Percentiles rank a stretch among this genome's conserved stretches.
These are phyloP conservation scores for Pantherophis guttatus DNA, from an alignment of 2,113 vertebrate species.

Conservation along the genomic window DNA sequence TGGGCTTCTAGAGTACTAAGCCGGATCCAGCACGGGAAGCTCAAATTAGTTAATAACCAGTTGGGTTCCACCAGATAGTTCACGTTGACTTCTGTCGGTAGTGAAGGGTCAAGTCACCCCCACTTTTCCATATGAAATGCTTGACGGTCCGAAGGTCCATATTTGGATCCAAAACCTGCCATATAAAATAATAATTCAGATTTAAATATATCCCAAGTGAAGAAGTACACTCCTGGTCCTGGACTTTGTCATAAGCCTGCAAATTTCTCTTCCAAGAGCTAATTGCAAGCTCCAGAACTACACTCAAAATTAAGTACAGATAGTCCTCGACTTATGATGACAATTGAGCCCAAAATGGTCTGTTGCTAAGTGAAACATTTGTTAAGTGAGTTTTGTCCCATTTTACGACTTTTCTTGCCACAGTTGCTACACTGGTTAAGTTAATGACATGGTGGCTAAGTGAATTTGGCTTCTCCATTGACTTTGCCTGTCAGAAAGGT, in stretches of 20 bases:
- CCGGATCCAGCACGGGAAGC: constrained; percentile 67
- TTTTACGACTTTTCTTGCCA: neutral
- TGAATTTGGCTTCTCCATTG: neutral
- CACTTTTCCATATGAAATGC: constrained; percentile 98
- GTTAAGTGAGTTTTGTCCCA: neutral
- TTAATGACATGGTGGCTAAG: neutral
- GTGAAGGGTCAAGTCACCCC: constrained; percentile 95
- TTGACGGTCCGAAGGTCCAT: constrained; percentile 96
- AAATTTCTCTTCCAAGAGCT: neutral
- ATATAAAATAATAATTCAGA: neutral
- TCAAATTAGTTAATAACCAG: neutral
- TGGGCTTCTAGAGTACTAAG: constrained; percentile 72
- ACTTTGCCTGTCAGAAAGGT: neutral
- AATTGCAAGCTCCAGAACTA: neutral
- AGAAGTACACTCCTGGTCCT: neutral
- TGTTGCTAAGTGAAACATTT: neutral
- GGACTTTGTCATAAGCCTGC: neutral
- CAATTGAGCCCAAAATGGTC: neutral
- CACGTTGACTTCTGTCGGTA: constrained; percentile 90
- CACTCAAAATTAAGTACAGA: neutral
- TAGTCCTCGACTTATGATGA: neutral
- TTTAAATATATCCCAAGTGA: neutral
- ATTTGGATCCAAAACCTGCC: constrained; percentile 94
- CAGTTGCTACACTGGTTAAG: neutral
- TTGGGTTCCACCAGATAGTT: constrained; percentile 30